Conservation (phyloP, 2,113 vertebrate genomes). For the Marmota flaviventris region DNA sequence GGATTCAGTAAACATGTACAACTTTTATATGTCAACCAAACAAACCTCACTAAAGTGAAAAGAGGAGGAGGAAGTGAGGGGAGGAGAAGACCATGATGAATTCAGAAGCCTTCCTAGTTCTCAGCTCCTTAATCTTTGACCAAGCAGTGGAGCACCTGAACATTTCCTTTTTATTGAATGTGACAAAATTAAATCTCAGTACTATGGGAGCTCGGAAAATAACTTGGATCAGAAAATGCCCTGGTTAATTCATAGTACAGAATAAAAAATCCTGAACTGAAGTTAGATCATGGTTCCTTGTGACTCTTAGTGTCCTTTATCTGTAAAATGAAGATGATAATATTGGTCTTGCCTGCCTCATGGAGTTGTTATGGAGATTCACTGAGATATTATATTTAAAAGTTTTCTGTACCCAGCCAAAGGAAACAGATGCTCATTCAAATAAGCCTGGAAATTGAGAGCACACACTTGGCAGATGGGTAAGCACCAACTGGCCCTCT, state of each 20-base stretch:
- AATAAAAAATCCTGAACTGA: not conserved
- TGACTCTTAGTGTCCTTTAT: slow-evolving; percentile 7
- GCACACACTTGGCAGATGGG: not conserved
- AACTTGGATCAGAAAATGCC: not conserved
- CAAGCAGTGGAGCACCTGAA: not conserved
- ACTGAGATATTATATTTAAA: not conserved
- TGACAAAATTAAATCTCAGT: slow-evolving; percentile 7
- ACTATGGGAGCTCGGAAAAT: not conserved
- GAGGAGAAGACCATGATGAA: not conserved
- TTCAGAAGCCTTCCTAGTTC: not conserved
- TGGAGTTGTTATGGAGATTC: not conserved
- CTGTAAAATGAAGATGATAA: slow-evolving; percentile 6
- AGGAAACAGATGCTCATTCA: not conserved
- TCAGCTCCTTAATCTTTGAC: not conserved
- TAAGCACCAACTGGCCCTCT: not conserved
- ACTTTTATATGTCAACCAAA: not conserved
- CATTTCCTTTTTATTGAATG: not conserved
- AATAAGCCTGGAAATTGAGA: not conserved
- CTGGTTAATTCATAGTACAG: not conserved
- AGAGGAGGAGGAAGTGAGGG: not conserved
- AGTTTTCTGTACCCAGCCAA: slow-evolving; percentile 12
- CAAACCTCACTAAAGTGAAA: not conserved
- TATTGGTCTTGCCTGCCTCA: not conserved
- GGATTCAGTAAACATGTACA: not conserved
- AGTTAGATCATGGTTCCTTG: not conserved